Evolutionary conservation across 2,113 vertebrate species (phyloP).

Genomic region (Mohoua ochrocephala): DNA sequence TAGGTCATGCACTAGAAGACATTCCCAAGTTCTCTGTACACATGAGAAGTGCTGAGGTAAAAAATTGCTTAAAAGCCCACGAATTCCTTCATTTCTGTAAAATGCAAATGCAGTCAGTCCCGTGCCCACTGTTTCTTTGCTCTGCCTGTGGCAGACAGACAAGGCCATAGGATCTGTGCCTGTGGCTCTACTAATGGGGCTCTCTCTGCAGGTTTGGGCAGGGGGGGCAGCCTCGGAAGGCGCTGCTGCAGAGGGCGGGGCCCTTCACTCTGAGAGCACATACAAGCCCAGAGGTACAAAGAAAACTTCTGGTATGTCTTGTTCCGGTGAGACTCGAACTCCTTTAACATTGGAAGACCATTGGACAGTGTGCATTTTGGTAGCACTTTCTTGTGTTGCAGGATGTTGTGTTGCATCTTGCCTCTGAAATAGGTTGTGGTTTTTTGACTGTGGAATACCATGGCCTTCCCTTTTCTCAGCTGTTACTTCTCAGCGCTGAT

Average conservation of each 20-base stretch:
- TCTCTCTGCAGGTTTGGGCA: not conserved
- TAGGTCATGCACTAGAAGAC: not conserved
- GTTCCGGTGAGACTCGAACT: not conserved
- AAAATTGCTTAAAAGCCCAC: not conserved
- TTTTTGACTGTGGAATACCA: not conserved
- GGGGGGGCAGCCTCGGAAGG: not conserved
- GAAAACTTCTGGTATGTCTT: not conserved
- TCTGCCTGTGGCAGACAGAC: not conserved
- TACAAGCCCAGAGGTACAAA: not conserved
- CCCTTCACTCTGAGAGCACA: not conserved
- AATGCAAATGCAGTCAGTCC: rapidly evolving
- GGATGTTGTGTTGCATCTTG: not conserved
- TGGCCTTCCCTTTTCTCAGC: not conserved
- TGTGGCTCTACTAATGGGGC: not conserved
- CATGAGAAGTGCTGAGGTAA: not conserved
- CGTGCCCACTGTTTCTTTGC: rapidly evolving
- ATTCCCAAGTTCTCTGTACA: not conserved
- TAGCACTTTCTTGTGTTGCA: not conserved
- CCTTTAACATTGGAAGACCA: not conserved
- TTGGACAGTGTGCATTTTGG: rapidly evolving
- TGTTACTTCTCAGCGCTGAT: not conserved
- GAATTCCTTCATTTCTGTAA: not conserved
- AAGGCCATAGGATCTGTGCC: not conserved
- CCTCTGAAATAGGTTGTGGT: not conserved
- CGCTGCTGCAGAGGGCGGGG: not conserved